Evolutionary conservation across 2,113 vertebrate genomes (phyloP).

Genomic region (Murina feae): DNA sequence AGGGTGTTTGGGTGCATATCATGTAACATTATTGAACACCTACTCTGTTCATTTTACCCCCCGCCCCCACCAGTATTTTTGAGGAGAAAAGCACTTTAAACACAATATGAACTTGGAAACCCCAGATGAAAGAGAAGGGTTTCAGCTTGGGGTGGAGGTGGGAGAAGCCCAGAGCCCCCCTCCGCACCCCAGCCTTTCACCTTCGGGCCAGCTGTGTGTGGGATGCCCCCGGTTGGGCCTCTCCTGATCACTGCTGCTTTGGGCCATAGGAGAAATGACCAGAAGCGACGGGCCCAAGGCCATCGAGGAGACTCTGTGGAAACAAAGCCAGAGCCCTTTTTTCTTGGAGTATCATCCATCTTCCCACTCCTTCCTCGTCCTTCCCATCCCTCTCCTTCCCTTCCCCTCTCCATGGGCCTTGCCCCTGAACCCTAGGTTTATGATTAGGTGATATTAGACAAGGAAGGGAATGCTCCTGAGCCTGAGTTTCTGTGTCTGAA

Average conservation of each 20-base stretch:
- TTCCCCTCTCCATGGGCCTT: background rate
- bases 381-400: background rate
- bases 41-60: too few species aligned
- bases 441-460: background rate
- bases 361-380: background rate
- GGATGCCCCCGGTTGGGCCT: fast-evolving
- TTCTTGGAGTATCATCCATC: background rate
- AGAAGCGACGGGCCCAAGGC: background rate
- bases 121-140: background rate
- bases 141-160: background rate
- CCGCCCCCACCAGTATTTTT: fast-evolving
- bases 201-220: too few species aligned
- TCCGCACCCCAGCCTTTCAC: background rate
- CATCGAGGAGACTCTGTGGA: background rate
- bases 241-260: background rate
- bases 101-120: background rate
- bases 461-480: background rate
- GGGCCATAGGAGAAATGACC: background rate
- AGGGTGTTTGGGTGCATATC: background rate
- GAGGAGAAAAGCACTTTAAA: background rate
- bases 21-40: background rate
- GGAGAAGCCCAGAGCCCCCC: too few species aligned
- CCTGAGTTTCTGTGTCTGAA: background rate
- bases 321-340: background rate
- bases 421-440: background rate